Conservation (phyloP, 37 sponge, comb jelly and placozoan species). For the Geodia barretti region DNA sequence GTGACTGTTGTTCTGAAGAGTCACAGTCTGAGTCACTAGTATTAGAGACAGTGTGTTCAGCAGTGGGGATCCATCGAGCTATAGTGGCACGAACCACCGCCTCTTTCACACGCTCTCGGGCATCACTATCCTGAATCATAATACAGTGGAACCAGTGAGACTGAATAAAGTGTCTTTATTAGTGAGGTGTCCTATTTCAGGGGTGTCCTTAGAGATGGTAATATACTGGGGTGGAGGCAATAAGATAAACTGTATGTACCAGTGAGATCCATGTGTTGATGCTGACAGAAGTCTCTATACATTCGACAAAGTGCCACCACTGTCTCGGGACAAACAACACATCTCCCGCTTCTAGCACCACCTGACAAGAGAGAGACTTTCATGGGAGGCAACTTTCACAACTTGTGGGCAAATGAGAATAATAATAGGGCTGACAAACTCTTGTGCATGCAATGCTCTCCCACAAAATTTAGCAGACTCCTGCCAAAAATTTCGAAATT, state of each 20-base stretch:
- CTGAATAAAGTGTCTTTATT: too few species aligned
- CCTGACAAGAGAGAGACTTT: constrained; percentile 43
- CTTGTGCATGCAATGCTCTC: background rate
- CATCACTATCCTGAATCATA: constrained; percentile 40
- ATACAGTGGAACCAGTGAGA: background rate
- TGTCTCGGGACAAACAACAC: constrained; percentile 90
- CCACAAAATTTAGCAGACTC: background rate
- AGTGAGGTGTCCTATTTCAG: background rate
- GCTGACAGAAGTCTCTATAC: constrained; percentile 79
- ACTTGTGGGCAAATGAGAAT: too few species aligned
- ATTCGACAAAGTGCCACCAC: constrained; percentile 97
- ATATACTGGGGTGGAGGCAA: background rate
- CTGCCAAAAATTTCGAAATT: background rate
- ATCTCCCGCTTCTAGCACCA: constrained; percentile 79
- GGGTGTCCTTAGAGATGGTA: background rate
- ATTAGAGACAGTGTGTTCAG: too few species aligned
- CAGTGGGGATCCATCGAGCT: background rate
- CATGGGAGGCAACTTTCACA: background rate
- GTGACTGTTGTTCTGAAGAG: background rate
- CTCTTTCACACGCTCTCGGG: constrained; percentile 69
- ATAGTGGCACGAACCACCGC: constrained; percentile 62
- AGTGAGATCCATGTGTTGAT: constrained; percentile 94
- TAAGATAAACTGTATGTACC: constrained; percentile 25
- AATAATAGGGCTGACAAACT: background rate
- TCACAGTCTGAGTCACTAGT: too few species aligned